Evolutionary conservation across 2,797 vertebrate genomes (phyloP).

Genomic region (Luscinia luscinia): DNA sequence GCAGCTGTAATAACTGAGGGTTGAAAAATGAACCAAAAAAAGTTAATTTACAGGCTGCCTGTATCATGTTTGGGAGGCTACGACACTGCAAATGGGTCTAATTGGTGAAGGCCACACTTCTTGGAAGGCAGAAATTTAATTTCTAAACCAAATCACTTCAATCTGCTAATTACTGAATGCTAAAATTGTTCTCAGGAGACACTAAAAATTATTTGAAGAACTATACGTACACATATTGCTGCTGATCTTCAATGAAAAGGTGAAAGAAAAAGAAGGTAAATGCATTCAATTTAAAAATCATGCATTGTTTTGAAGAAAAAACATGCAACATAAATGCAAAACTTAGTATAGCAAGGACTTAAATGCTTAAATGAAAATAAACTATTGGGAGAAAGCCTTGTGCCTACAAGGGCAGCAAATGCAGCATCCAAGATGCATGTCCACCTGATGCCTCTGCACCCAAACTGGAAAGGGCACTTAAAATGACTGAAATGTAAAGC

Average conservation of each 20-base stretch:
- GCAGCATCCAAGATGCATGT: neutral
- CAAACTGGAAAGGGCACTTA: neutral
- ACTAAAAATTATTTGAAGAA: neutral
- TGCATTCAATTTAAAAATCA: neutral
- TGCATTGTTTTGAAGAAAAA: neutral
- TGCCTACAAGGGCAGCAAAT: neutral
- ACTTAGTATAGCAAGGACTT: neutral
- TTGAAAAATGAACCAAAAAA: neutral
- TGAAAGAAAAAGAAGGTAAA: neutral
- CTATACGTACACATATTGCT: neutral
- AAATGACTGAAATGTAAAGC: neutral
- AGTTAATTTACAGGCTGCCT: neutral
- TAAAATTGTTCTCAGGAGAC: neutral
- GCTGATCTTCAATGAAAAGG: neutral
- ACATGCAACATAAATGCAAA: neutral
- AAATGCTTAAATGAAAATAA: neutral
- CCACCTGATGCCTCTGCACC: neutral
- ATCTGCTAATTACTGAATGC: neutral
- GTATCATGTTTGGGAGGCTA: neutral
- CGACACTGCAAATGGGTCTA: neutral
- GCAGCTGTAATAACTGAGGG: neutral
- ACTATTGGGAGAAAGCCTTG: neutral
- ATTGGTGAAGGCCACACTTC: neutral
- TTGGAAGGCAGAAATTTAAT: neutral
- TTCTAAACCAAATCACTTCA: neutral